phyloP scores from a whole-genome alignment of 2,888 invertebrate genomes.

The Helicoverpa assulta region DNA sequence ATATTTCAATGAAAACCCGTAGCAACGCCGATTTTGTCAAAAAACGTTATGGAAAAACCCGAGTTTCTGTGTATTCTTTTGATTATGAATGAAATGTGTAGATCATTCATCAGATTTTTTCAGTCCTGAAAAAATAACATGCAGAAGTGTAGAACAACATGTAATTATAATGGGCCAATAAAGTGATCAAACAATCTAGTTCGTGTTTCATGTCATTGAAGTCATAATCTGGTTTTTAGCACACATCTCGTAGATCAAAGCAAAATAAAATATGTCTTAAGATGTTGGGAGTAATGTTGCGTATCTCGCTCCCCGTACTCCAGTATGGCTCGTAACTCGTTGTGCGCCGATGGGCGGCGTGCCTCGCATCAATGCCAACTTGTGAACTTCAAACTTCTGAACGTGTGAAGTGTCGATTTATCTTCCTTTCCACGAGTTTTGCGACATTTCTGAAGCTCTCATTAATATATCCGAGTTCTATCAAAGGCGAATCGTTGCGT shows the following conservation, averaged over 20 bases:
- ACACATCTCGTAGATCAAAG: constrained; percentile 54
- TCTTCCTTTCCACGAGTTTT: constrained; percentile 60
- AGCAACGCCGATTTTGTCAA: not conserved
- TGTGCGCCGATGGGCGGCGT: constrained; percentile 51
- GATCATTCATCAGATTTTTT: constrained; percentile 25
- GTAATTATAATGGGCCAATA: constrained; percentile 30
- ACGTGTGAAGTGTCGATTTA: constrained; percentile 66
- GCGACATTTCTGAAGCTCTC: constrained; percentile 60
- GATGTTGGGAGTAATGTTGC: constrained; percentile 48
- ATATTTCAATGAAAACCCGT: constrained; percentile 2
- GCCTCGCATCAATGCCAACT: constrained; percentile 63
- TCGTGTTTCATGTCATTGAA: constrained; percentile 45
- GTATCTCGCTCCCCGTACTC: constrained; percentile 23
- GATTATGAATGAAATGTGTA: constrained; percentile 32
- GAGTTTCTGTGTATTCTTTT: constrained; percentile 7
- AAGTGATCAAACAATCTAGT: constrained; percentile 41
- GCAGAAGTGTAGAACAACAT: constrained; percentile 20
- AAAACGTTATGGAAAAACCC: not conserved
- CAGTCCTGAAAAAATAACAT: constrained; percentile 13
- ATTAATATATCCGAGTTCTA: constrained; percentile 59
- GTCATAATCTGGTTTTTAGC: constrained; percentile 34
- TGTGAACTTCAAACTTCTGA: constrained; percentile 65
- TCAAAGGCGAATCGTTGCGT: constrained; percentile 56
- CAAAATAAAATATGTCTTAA: constrained; percentile 46
- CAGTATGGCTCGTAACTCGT: constrained; percentile 39